These are phyloP conservation scores for Xerus inauris DNA, from an alignment of 2,113 vertebrate genomes.

Conservation along the genomic window DNA sequence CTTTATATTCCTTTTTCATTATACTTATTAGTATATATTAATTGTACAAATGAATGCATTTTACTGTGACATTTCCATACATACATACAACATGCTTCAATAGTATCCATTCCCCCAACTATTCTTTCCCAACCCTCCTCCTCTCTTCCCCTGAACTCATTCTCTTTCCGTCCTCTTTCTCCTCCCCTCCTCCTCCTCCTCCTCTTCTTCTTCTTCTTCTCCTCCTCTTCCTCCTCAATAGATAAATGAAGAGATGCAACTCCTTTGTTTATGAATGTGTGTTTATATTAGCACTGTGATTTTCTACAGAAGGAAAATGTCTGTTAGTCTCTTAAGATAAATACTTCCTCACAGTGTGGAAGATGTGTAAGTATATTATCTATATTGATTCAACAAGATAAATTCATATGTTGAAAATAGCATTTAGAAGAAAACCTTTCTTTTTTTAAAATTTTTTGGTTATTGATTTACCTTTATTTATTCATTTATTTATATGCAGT, in stretches of 20 bases:
- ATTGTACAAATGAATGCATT: neutral
- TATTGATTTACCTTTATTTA: too few relatives aligned
- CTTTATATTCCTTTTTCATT: neutral
- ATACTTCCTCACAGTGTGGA: neutral
- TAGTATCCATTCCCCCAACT: too few relatives aligned
- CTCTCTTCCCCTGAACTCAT: neutral
- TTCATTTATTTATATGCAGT: too few relatives aligned
- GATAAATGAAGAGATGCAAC: neutral
- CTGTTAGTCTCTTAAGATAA: neutral
- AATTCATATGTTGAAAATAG: neutral
- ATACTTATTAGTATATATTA: neutral
- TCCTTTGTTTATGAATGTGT: too few relatives aligned
- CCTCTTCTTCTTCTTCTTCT: too few relatives aligned
- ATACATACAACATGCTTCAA: neutral
- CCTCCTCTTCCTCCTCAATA: neutral
- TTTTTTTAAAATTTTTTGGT: too few relatives aligned
- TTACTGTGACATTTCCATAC: neutral
- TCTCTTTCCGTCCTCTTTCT: neutral
- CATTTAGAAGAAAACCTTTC: slow-evolving; percentile 23
- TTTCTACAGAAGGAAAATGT: neutral
- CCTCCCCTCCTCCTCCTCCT: too few relatives aligned
- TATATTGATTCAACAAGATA: neutral
- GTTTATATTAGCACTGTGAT: neutral
- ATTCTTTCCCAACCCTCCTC: neutral
- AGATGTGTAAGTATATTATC: neutral